Base-by-base conservation (phyloP, 2,797 vertebrate genomes). In the Eutrigla gurnardus region DNA sequence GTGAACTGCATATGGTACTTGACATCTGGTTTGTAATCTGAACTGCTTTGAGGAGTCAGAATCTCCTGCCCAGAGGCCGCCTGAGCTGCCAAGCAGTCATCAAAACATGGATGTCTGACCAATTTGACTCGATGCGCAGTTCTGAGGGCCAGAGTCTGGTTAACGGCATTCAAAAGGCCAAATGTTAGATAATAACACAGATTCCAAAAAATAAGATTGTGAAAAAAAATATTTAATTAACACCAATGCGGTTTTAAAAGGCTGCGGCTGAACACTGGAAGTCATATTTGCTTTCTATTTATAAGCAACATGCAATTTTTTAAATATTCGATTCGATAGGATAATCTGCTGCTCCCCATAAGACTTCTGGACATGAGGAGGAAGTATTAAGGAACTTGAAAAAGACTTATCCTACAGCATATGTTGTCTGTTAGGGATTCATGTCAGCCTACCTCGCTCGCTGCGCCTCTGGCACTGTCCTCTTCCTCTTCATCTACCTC, bases 401-500 rank as follows among this genome's bases (percentile, higher is more conserved):
- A 77, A 84, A 59, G 70, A 49, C 55, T 77, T 61, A 17, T 75
- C 37, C 77, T 70, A 18, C 71, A 63, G 75, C 89, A 88, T 70
- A 65, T 90, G 83, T 86, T 91, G 80, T 75, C 74, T 78, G 75
- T 90, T 88, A 85, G 47, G 57, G 37, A 60, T 79, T 69, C 61
- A 78, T 89, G 78, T 86, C 76, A 70, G 74, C 83, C 80, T 94
- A 98, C 97, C 96, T 97, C 90, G 64, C 75, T 72, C 82, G 70
- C 86, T 76, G 91, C 73, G 45, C 91, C 75, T 75, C 67, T 86
- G 74, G 87, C 82, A 69, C 63, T 10, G 70, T 90, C 93, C 4
- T 45, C 89, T 80, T 89, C 94, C 85, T 86, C 91, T 74, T 90
- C 79, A 25, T 96, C 95, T 63, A 88, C 82, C 77, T 96, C 96